phyloP scores from a whole-genome alignment of 2,888 invertebrate species.

The Drosophila bunnanda region DNA sequence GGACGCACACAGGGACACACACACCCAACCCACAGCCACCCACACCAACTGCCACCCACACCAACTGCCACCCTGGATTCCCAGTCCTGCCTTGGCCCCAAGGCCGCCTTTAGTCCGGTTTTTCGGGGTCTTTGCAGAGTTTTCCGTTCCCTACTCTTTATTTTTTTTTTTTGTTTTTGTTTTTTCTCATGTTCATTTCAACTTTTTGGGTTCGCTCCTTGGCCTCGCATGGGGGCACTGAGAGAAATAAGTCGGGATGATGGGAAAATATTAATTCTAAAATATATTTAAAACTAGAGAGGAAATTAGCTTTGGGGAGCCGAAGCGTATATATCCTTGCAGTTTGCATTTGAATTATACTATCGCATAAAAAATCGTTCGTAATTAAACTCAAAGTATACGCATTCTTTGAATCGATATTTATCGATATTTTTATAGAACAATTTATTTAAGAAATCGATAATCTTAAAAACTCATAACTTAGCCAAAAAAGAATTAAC shows the following conservation, averaged over 20 bases:
- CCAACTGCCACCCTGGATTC: background rate
- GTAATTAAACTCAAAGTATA: too few species aligned
- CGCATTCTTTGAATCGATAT: too few species aligned
- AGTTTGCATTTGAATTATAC: too few species aligned
- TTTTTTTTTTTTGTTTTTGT: background rate
- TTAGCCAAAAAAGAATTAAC: too few species aligned
- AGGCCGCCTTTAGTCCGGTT: conserved; percentile 46
- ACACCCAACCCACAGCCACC: background rate
- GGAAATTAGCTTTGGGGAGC: too few species aligned
- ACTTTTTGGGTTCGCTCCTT: conserved; percentile 51
- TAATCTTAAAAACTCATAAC: too few species aligned
- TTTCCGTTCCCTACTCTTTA: conserved; percentile 6
- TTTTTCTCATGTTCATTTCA: conserved; percentile 61
- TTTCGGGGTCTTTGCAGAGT: conserved; percentile 34
- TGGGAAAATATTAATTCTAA: background rate
- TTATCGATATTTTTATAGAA: too few species aligned
- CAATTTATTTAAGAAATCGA: too few species aligned
- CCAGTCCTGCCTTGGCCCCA: conserved; percentile 23
- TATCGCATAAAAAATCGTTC: too few species aligned
- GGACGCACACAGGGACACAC: background rate
- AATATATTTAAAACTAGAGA: background rate
- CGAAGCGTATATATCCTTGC: too few species aligned
- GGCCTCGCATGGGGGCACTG: conserved; percentile 33
- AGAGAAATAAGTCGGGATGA: background rate
- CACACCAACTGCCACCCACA: background rate